Evolutionary conservation across 2,888 invertebrate genomes (phyloP).

Genomic region (Hypomecis punctinalis): DNA sequence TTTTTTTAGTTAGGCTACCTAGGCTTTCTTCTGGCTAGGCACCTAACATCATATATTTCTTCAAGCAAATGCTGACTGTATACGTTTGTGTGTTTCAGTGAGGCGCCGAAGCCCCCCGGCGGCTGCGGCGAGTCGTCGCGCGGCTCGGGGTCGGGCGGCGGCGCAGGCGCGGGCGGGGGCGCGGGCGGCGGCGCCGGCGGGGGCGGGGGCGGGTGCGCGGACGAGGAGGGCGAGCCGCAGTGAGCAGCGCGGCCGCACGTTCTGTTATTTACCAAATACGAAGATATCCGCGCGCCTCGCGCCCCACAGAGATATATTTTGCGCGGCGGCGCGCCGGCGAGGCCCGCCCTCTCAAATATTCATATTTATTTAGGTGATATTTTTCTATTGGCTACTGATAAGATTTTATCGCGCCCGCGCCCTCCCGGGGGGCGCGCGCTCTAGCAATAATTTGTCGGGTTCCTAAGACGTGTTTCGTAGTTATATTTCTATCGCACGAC

Average conservation of each 20-base stretch:
- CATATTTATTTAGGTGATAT: slow-evolving; percentile 85
- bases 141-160: slow-evolving; percentile 36
- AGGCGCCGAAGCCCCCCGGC: slow-evolving; percentile 51
- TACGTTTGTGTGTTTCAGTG: slow-evolving; percentile 32
- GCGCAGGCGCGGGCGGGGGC: slow-evolving; percentile 19
- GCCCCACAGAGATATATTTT: slow-evolving; percentile 46
- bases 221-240: slow-evolving; percentile 43
- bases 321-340: slow-evolving; percentile 48
- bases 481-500: slow-evolving; percentile 83
- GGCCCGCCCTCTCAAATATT: slow-evolving; percentile 64
- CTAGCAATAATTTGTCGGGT: slow-evolving; percentile 85
- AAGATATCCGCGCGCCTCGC: slow-evolving; percentile 50
- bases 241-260: slow-evolving; percentile 65
- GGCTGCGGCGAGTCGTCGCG: slow-evolving; percentile 44
- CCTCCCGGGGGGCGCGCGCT: slow-evolving; percentile 63
- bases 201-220: slow-evolving; percentile 46
- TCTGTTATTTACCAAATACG: slow-evolving; percentile 80
- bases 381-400: slow-evolving; percentile 85
- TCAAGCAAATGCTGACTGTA: too few relatives aligned
- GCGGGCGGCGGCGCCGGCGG: slow-evolving; percentile 26
- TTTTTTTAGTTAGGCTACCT: too few relatives aligned
- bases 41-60: too few relatives aligned
- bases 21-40: too few relatives aligned
- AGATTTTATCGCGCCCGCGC: slow-evolving; percentile 73
- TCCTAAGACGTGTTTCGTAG: slow-evolving; percentile 84